These are phyloP conservation scores for Notarius quadriscutis DNA, from an alignment of 2,113 vertebrate species.

Conservation along the genomic window DNA sequence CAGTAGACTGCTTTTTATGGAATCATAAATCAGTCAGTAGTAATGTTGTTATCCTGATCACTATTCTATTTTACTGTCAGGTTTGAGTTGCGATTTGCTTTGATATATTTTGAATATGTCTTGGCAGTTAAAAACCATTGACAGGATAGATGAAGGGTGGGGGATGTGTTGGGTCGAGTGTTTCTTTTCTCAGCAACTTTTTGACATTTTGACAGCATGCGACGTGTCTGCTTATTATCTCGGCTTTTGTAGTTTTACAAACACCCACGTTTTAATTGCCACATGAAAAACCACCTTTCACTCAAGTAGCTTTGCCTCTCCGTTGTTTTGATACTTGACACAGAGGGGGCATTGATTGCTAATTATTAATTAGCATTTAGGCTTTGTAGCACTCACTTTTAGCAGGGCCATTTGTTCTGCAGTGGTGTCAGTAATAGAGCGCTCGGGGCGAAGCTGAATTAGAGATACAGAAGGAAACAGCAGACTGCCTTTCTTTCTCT, in stretches of 20 bases:
- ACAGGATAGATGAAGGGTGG: conserved; percentile 1
- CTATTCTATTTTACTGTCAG: conserved; percentile 2
- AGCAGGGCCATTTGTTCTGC: conserved; percentile 53
- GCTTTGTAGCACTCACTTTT: conserved; percentile 42
- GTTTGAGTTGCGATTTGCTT: conserved; percentile 3
- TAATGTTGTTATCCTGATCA: neutral
- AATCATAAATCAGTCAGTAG: neutral
- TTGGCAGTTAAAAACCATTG: conserved; percentile 22
- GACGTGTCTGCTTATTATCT: conserved; percentile 41
- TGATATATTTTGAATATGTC: conserved; percentile 1
- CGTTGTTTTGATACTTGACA: conserved; percentile 47
- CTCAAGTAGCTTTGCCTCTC: conserved; percentile 25
- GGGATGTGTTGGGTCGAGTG: neutral
- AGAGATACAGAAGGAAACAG: conserved; percentile 33
- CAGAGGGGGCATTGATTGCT: conserved; percentile 55
- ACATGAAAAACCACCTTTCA: conserved; percentile 47
- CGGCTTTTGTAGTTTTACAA: conserved; percentile 50
- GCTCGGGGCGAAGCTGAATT: conserved; percentile 44
- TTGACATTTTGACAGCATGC: conserved; percentile 48
- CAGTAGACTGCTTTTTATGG: neutral
- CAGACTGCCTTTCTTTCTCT: conserved; percentile 13
- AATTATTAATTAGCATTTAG: conserved; percentile 59
- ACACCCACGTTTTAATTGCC: conserved; percentile 49
- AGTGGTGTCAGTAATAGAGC: conserved; percentile 48
- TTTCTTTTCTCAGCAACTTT: conserved; percentile 40